Evolutionary conservation across 2,888 invertebrate genomes (phyloP), one percentile per base, ranked within the genome.

Genomic region (Drosophila kokeensis): DNA sequence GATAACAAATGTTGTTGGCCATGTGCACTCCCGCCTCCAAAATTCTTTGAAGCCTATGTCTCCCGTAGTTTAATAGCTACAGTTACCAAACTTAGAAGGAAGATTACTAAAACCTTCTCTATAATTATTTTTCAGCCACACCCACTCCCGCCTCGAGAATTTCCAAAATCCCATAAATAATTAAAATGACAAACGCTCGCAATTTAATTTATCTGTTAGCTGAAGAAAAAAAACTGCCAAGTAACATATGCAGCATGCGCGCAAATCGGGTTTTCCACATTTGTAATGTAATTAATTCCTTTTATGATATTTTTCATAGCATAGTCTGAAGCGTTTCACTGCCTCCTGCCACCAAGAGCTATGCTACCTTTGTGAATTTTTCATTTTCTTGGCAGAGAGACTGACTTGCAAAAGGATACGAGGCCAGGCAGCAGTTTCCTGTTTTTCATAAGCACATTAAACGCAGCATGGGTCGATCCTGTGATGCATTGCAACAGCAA

Each of bases 391-490:
- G 42, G 29, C 52, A 36, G 15, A 40, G 21, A 32, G 38, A 53
- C 53, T 52, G 45, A 34, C 45, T n/a, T 15, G 45, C 34, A 38
- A 4, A 29, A 49, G 54, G 38, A 57, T 42, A 21, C 21, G 48
- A 15, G 45, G 54, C 21, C 52, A 42, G 54, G 65, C 54, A 49
- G 21, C 57, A 52, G 62, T 61, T 49, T 74, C 72, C 82, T 80
- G 77, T 78, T 82, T 78, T 76, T 71, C 76, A 81, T 75, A 82
- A 77, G 72, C 69, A 82, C 76, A 80, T 78, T 76, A 70, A 77
- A 64, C 82, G 32, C 82, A 77, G 77, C 80, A 77, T 72, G 80
- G 69, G 72, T 66, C 77, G 74, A 59, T 79, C 53, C 63, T 40
- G 34, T 65, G 74, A 70, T 75, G 78, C 68, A 78, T 38, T 61